Evolutionary conservation across 2,113 vertebrate genomes (phyloP), one percentile per base, ranked within the genome.

Genomic region (Plestiodon gilberti): DNA sequence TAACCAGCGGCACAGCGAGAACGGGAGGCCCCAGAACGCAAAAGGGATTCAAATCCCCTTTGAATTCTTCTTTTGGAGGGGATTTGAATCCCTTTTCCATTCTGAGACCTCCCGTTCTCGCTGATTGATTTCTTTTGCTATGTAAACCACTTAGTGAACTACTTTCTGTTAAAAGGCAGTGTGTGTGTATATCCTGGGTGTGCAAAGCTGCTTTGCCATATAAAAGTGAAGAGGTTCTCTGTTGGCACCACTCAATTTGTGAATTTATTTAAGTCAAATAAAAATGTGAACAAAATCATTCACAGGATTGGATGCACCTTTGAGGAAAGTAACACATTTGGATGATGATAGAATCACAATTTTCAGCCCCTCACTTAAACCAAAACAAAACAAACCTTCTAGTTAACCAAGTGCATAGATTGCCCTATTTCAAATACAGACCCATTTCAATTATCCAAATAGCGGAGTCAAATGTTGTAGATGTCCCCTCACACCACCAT

Each of bases 231-330:
- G 62, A 87, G n/a, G 75, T 48, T 52, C 73, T 84, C 5, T 83
- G 30, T 70, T 80, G 23, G 33, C 52, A 73, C 59, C 71, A 59
- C 59, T 52, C 15, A 77, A 78, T 64, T 78, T 48, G 23, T 4
- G 5, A 15, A n/a, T 25, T 87, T 78, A 13, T 55, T 70, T 71
- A 20, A 69, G 85, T 48, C 28, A 23, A 1, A 10, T 2, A 78
- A 84, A n/a, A 73, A 67, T 74, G 18, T 9, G n/a, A 40, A 78
- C 33, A 6, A 61, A 25, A 82, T 88, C 75, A 71, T 85, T 57
- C 0, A 0, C 15, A 22, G 59, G 23, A 1, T 86, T 15, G 1
- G 82, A 48, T 35, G 55, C 8, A 35, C 77, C 61, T 80, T 55
- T 28, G 78, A 64, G 74, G 38, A 80, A 79, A 22, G 1, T 75